These are phyloP conservation scores for Numenius phaeopus DNA, from an alignment of 2,797 vertebrate species.

Conservation along the genomic window DNA sequence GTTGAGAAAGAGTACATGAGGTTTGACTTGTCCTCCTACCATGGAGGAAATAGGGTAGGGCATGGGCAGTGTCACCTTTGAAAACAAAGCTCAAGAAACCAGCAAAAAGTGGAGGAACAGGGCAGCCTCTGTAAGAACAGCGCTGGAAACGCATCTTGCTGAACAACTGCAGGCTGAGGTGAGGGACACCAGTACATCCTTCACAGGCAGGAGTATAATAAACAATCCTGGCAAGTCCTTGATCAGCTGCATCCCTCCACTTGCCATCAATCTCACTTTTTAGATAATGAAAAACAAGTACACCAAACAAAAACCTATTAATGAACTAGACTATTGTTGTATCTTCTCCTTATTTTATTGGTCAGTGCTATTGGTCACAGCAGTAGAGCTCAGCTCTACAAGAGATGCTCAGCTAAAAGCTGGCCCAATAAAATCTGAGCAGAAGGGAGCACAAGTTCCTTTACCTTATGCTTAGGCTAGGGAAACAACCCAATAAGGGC, in stretches of 20 bases:
- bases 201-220: background rate
- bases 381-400: background rate
- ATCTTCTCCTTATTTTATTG: background rate
- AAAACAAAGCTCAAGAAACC: background rate
- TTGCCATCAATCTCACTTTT: background rate
- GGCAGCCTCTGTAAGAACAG: background rate
- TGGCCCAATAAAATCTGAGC: background rate
- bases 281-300: too few species aligned
- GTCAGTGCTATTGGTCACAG: background rate
- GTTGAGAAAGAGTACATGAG: background rate
- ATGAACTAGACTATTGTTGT: background rate
- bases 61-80: background rate
- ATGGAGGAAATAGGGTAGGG: background rate
- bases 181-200: background rate
- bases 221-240: background rate
- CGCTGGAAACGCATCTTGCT: background rate
- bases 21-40: background rate
- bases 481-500: background rate
- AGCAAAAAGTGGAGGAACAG: background rate
- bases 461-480: background rate
- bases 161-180: background rate
- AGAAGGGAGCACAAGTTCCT: background rate
- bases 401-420: background rate
- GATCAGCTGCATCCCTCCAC: background rate
- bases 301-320: fast-evolving